These are phyloP conservation scores for Chascanopsetta lugubris DNA, from an alignment of 2,113 vertebrate species.

Conservation along the genomic window DNA sequence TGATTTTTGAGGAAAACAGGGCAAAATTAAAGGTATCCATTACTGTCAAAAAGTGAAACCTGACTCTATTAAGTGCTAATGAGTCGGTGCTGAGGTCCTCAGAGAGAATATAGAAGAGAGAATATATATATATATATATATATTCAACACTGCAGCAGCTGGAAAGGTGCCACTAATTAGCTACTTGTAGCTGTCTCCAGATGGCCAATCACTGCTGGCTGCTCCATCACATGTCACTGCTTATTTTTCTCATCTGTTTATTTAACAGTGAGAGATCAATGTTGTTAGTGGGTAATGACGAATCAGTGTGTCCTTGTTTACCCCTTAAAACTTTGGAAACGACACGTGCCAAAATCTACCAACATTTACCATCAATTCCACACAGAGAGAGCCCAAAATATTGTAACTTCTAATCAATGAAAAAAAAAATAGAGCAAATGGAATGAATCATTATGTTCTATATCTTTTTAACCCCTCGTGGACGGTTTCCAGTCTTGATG, in stretches of 20 bases:
- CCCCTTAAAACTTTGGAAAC: background rate
- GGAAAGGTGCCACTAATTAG: constrained; percentile 53
- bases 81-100: constrained; percentile 7
- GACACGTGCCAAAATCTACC: no score
- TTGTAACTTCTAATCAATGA: no score
- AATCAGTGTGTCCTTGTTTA: background rate
- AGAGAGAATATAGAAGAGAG: no score
- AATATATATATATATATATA: no score
- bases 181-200: constrained; percentile 49
- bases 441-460: no score
- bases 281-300: constrained; percentile 4
- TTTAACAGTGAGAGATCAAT: no score
- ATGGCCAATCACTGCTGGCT: constrained; percentile 15
- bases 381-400: no score
- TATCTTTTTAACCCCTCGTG: no score
- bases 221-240: constrained; percentile 24
- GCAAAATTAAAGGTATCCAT: constrained; percentile 16
- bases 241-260: no score
- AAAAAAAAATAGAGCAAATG: no score
- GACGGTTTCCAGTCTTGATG: no score
- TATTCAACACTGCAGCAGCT: constrained; percentile 21
- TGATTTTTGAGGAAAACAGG: constrained; percentile 6
- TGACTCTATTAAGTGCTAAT: constrained; percentile 12
- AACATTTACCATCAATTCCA: no score
- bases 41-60: constrained; percentile 19